Percentiles rank a stretch among this genome's conserved stretches.
These are phyloP conservation scores for Epinephelus moara DNA, from an alignment of 2,113 vertebrate genomes.

Conservation along the genomic window DNA sequence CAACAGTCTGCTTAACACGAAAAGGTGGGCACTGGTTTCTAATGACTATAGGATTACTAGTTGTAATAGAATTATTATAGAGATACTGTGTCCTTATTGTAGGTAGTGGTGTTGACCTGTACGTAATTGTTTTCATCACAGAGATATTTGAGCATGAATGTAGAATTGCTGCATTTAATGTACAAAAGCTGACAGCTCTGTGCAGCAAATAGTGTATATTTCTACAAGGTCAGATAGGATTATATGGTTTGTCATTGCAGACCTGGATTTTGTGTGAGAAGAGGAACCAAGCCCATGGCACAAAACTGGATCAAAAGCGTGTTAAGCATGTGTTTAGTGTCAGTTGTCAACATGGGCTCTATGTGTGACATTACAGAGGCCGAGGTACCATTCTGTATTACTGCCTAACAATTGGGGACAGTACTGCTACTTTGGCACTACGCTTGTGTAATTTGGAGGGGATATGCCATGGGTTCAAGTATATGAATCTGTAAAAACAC, in stretches of 20 bases:
- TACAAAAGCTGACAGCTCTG: neutral
- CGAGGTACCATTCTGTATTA: neutral
- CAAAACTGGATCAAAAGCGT: neutral
- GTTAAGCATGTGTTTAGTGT: neutral
- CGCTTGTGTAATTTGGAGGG: neutral
- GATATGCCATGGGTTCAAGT: neutral
- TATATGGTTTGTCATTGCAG: neutral
- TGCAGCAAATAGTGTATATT: neutral
- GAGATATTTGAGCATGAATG: neutral
- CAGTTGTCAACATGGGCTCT: neutral
- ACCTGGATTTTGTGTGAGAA: neutral
- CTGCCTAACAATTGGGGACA: neutral
- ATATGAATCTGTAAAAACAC: neutral
- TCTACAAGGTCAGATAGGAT: neutral
- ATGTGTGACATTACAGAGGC: neutral
- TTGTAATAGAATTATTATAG: neutral
- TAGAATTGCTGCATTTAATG: neutral
- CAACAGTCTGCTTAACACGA: neutral
- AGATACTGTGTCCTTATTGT: neutral
- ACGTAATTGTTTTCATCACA: too few species aligned
- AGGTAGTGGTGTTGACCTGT: neutral
- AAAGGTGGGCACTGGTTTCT: neutral
- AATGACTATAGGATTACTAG: neutral
- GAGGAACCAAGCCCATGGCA: neutral
- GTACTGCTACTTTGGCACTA: neutral